Evolutionary conservation across 2,797 vertebrate genomes (phyloP).

Genomic region (Ctenosaura bakeri): DNA sequence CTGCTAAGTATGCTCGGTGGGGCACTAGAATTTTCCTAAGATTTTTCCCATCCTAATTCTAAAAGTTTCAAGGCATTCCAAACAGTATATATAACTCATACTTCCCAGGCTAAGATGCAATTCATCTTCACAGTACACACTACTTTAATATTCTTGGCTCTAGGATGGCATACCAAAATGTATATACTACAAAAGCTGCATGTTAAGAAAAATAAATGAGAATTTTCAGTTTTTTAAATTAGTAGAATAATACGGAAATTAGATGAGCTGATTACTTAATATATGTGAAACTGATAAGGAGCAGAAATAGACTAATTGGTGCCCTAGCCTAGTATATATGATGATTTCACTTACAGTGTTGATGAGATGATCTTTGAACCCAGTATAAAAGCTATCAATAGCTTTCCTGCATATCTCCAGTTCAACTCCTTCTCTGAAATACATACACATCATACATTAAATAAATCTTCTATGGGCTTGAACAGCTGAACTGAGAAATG

Average conservation of each 20-base stretch:
- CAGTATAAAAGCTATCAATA: conserved; percentile 70
- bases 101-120: neutral
- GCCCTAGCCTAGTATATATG: neutral
- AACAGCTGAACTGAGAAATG: neutral
- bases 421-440: conserved; percentile 74
- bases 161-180: neutral
- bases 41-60: no score
- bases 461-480: conserved; percentile 10
- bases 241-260: neutral
- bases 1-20: no score
- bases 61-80: neutral
- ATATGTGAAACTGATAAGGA: no score
- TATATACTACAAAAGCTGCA: neutral
- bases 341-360: conserved; percentile 74
- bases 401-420: conserved; percentile 68
- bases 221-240: neutral
- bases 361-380: conserved; percentile 78
- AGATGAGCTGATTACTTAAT: neutral
- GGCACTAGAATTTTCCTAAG: no score
- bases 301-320: no score
- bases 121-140: neutral
- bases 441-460: conserved; percentile 30
- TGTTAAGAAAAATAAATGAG: neutral
- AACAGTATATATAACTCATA: neutral
- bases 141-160: neutral